Conservation (phyloP, 2,888 invertebrate species). For the Silvanus unidentatus region DNA sequence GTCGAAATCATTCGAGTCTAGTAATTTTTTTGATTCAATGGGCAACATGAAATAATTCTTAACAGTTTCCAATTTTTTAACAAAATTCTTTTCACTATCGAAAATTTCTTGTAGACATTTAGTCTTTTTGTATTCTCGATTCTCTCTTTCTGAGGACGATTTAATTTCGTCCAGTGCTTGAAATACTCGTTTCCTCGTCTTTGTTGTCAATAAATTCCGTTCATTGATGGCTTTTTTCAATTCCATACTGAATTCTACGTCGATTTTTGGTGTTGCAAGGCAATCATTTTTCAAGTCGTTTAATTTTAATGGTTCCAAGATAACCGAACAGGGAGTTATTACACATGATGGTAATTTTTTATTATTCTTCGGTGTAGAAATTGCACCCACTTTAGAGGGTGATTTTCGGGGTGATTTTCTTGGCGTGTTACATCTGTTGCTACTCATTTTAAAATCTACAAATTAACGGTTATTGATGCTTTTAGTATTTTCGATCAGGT, state of each 20-base stretch:
- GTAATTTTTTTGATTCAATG: constrained; percentile 48
- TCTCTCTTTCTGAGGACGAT: constrained; percentile 38
- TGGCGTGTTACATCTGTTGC: too few relatives aligned
- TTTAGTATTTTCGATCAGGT: too few relatives aligned
- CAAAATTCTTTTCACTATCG: constrained; percentile 63
- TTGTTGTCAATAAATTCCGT: constrained; percentile 56
- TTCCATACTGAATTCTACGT: constrained; percentile 53
- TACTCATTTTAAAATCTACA: too few relatives aligned
- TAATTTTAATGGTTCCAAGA: constrained; percentile 6
- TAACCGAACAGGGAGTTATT: constrained; percentile 8
- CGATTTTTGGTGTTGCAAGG: constrained; percentile 50
- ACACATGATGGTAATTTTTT: background rate
- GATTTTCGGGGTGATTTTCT: too few relatives aligned
- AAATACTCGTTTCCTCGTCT: constrained; percentile 56
- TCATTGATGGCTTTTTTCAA: constrained; percentile 56
- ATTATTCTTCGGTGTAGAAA: background rate
- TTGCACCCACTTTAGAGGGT: too few relatives aligned
- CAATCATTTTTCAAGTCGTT: background rate
- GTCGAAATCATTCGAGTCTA: constrained; percentile 49
- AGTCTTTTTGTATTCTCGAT: constrained; percentile 36
- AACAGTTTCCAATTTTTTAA: constrained; percentile 60
- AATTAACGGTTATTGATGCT: too few relatives aligned
- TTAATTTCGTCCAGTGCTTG: constrained; percentile 51
- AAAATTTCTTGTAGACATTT: constrained; percentile 64
- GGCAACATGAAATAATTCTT: constrained; percentile 61